phyloP scores from a whole-genome alignment of 2,113 vertebrate genomes.

The Sapayoa aenigma region DNA sequence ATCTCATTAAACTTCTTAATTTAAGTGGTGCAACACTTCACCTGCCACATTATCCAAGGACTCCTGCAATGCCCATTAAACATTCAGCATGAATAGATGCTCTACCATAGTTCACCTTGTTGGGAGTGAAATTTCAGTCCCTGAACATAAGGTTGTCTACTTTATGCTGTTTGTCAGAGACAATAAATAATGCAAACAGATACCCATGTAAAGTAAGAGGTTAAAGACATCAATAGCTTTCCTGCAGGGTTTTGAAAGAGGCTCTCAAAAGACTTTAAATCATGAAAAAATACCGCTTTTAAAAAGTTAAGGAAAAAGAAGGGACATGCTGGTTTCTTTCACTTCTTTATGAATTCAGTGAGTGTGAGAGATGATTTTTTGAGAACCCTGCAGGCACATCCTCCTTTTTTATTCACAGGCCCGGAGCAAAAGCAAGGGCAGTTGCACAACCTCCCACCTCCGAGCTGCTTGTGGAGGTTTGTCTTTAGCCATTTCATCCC shows the following conservation, averaged over 20 bases:
- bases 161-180: conserved; percentile 1
- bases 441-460: neutral
- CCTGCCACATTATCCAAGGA: conserved; percentile 47
- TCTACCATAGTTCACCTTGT: conserved; percentile 6
- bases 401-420: neutral
- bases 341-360: neutral
- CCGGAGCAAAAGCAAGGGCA: neutral
- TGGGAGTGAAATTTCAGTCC: conserved; percentile 35
- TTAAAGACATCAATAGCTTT: neutral
- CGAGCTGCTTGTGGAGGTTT: neutral
- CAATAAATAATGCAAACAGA: conserved; percentile 40
- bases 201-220: conserved; percentile 1
- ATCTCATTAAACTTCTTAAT: conserved; percentile 58
- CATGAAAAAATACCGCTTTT: neutral
- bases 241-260: neutral
- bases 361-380: neutral
- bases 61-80: conserved; percentile 56
- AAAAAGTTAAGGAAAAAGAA: neutral
- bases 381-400: neutral
- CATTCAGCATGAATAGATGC: conserved; percentile 43
- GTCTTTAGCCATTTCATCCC: neutral
- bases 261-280: neutral
- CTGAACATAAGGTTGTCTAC: conserved; percentile 53
- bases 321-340: neutral
- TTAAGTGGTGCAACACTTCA: conserved; percentile 57